Evolutionary conservation across 1,140 invertebrate species (phyloP), one percentile per base, ranked within the genome.

Genomic region (Ceratosolen solmsi): DNA sequence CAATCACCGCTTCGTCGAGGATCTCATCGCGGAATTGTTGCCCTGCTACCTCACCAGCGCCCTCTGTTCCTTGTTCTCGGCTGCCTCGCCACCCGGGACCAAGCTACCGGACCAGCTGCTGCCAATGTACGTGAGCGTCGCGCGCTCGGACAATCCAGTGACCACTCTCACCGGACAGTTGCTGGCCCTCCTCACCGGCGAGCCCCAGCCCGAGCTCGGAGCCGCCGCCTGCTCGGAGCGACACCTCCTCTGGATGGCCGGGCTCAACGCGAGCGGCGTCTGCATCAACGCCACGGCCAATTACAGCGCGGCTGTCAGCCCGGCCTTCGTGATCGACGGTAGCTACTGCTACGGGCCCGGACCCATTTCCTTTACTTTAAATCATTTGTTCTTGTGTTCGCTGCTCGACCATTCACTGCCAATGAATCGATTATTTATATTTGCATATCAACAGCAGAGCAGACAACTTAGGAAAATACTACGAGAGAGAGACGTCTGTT

Each of bases 231-330:
- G 90, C 79, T 70, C 86, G 1, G 86, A 90, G 30, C 87, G 91
- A 8, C 90, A 90, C 36, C 81, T 89, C 0, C 87, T 90, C 38
- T 95, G 93, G 92, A 91, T 94, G 86, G 90, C 89, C 36, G 94
- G 94, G 33, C 92, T 92, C 80, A 94, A 94, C 85, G 92, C 92
- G 17, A 93, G 88, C 36, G 95, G 95, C n/a, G 87, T 94, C 25
- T 99, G 97, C 89, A 93, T 96, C 17, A 93, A 94, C 82, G 95
- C 95, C 2, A 95, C 94, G 1, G 94, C 95, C 80, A 96, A 96
- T 87, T 93, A 93, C 51, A 95, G 95, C 11, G 83, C 91, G 77
- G 97, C 97, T 4, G 82, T 95, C 1, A 97, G 96, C 89, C 96
- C 96, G 27, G 96, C 96, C 0, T 97, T 97, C 89, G 89, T 93